Conservation (phyloP, 2,888 invertebrate species). For the Mayetiola destructor region DNA sequence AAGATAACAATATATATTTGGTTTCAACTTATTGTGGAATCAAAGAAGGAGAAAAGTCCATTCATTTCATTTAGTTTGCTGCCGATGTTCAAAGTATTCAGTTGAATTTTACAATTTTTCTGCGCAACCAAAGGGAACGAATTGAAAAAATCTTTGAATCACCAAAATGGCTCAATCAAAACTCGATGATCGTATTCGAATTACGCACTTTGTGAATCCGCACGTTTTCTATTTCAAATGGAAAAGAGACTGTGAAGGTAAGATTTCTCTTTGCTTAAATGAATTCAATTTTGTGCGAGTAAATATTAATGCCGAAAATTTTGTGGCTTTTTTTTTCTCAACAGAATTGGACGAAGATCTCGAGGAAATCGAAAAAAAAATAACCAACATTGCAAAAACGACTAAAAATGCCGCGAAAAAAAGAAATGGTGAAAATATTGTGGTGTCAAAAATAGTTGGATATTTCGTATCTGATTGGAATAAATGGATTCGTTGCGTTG, state of each 20-base stretch:
- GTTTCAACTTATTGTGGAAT: too few relatives aligned
- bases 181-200: too few relatives aligned
- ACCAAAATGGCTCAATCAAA: too few relatives aligned
- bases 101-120: not conserved
- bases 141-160: too few relatives aligned
- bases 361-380: not conserved
- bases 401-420: not conserved
- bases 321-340: not conserved
- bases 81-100: too few relatives aligned
- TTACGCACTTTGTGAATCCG: slow-evolving; percentile 1
- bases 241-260: not conserved
- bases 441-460: not conserved
- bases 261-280: not conserved
- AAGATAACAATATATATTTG: too few relatives aligned
- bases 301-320: not conserved
- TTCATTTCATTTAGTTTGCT: too few relatives aligned
- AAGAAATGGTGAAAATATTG: not conserved
- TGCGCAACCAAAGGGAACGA: not conserved
- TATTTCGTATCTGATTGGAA: not conserved
- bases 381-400: not conserved
- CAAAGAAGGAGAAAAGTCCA: too few relatives aligned
- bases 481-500: not conserved
- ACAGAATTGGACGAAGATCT: not conserved
- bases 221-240: not conserved
- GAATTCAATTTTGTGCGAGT: not conserved